These are phyloP conservation scores for Axis porcinus DNA, from an alignment of 2,113 vertebrate species.

Conservation along the genomic window DNA sequence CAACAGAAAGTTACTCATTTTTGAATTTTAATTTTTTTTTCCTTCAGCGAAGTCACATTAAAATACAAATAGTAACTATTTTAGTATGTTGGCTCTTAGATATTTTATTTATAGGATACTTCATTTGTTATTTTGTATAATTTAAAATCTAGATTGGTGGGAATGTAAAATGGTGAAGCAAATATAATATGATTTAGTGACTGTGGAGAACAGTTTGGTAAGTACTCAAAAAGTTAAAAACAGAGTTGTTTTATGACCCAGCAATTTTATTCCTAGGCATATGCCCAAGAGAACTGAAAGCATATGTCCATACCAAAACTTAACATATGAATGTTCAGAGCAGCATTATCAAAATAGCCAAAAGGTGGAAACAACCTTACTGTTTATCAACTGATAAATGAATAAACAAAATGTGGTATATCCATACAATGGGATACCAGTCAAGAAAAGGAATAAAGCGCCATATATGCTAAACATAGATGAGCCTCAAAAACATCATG, in stretches of 20 bases:
- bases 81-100: neutral
- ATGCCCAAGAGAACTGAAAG: neutral
- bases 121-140: neutral
- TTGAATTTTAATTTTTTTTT: neutral
- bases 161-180: neutral
- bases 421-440: neutral
- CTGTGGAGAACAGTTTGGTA: neutral
- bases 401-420: neutral
- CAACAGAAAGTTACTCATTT: neutral
- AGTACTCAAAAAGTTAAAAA: neutral
- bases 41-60: neutral
- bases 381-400: neutral
- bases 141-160: neutral
- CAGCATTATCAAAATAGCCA: neutral
- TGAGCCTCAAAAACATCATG: neutral
- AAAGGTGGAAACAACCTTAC: neutral
- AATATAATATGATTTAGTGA: neutral
- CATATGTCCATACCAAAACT: neutral
- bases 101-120: neutral
- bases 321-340: neutral
- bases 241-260: neutral
- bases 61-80: neutral
- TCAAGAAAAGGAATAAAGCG: neutral
- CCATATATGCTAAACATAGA: neutral
- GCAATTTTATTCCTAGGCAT: neutral